These are phyloP conservation scores for Sarcophaga bullata DNA, from an alignment of 1,140 invertebrate genomes.

Conservation along the genomic window DNA sequence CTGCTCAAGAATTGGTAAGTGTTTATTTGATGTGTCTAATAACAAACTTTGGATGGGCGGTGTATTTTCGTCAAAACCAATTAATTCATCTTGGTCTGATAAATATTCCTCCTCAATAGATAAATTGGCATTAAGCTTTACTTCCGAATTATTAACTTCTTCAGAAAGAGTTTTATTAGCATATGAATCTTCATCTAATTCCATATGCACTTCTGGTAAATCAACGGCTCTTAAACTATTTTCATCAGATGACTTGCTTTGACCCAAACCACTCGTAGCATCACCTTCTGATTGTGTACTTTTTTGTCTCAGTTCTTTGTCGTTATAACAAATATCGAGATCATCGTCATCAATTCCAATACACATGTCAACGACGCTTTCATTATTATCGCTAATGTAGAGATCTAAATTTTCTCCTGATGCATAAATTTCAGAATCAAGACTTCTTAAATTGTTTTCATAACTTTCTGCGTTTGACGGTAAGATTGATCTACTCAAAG, in stretches of 20 bases:
- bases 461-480: neutral
- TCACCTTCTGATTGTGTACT: conserved; percentile 42
- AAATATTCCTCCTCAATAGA: neutral
- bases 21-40: neutral
- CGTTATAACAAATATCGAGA: conserved; percentile 4
- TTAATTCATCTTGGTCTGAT: neutral
- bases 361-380: neutral
- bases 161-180: too few species aligned
- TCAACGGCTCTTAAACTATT: neutral
- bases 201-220: neutral
- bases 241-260: conserved; percentile 41
- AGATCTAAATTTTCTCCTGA: neutral
- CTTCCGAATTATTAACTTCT: too few species aligned
- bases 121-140: too few species aligned
- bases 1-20: neutral
- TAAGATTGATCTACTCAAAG: neutral
- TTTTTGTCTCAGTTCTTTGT: neutral
- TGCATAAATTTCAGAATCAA: neutral
- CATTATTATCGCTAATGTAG: neutral
- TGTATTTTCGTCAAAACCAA: conserved; percentile 21
- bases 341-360: conserved; percentile 9
- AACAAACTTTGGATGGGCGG: neutral
- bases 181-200: neutral
- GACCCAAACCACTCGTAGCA: conserved; percentile 38
- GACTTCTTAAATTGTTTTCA: neutral